Percentiles rank a stretch among this genome's conserved stretches.
Evolutionary conservation across 2,797 vertebrate genomes (phyloP).

Genomic region (Coendou prehensilis): DNA sequence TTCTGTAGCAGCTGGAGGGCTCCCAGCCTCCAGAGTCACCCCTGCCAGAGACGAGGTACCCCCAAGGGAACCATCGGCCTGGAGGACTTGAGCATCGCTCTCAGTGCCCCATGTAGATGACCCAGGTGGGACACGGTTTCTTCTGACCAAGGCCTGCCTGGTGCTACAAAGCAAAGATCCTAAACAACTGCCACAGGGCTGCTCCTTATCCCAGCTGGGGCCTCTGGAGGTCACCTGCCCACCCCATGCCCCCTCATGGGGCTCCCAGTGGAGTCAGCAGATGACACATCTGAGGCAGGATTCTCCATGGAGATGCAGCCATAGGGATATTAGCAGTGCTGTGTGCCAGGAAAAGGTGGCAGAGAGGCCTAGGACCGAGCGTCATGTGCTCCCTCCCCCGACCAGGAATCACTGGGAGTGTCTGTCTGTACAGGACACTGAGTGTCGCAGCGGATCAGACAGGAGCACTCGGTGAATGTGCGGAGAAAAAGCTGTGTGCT

Average conservation of each 20-base stretch:
- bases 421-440: background rate
- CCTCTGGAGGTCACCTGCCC: background rate
- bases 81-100: background rate
- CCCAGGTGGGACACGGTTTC: background rate
- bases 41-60: background rate
- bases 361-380: background rate
- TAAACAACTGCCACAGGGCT: accelerated
- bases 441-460: accelerated
- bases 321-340: background rate
- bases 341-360: background rate
- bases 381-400: background rate
- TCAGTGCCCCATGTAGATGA: background rate
- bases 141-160: accelerated
- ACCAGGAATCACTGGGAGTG: accelerated
- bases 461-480: accelerated
- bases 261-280: accelerated
- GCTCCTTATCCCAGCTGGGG: background rate
- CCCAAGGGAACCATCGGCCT: background rate
- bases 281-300: background rate
- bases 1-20: background rate
- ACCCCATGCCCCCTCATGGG: background rate
- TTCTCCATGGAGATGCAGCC: background rate
- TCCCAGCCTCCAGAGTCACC: background rate
- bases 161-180: background rate
- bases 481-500: accelerated